phyloP scores from a whole-genome alignment of 1,140 invertebrate species.

The Helicoverpa armigera region DNA sequence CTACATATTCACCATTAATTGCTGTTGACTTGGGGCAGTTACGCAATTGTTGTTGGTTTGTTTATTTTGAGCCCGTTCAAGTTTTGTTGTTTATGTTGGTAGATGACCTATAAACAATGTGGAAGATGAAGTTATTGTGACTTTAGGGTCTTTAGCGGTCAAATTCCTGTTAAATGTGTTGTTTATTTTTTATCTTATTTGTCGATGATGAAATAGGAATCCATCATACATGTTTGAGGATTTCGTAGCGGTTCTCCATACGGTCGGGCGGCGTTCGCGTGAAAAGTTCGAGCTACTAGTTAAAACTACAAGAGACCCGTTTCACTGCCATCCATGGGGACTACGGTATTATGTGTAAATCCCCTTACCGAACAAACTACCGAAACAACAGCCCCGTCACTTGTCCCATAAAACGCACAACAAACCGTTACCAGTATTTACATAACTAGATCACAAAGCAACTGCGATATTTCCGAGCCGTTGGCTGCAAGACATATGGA shows the following conservation, averaged over 20 bases:
- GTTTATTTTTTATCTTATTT: background rate
- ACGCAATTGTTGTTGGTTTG: conserved; percentile 8
- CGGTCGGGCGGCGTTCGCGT: too few species aligned
- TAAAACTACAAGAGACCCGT: too few species aligned
- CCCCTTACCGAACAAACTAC: conserved; percentile 14
- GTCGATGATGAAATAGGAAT: too few species aligned
- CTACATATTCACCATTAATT: conserved; percentile 23
- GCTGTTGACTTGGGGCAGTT: conserved; percentile 16
- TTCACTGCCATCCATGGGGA: too few species aligned
- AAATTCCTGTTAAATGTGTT: too few species aligned
- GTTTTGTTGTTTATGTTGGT: background rate
- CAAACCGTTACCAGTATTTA: conserved; percentile 22
- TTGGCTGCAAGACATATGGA: conserved; percentile 45
- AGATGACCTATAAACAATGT: background rate
- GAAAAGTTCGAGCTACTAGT: too few species aligned
- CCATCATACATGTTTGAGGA: too few species aligned
- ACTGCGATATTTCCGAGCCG: conserved; percentile 39
- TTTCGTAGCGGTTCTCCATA: too few species aligned
- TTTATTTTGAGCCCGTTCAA: conserved; percentile 12
- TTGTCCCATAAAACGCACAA: conserved; percentile 33
- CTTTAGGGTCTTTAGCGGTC: too few species aligned
- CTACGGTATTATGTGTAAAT: too few species aligned
- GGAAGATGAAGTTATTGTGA: too few species aligned
- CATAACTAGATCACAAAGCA: conserved; percentile 39
- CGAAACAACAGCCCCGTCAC: conserved; percentile 27